Evolutionary conservation across 2,797 vertebrate genomes (phyloP).

Genomic region (Pitangus sulphuratus): DNA sequence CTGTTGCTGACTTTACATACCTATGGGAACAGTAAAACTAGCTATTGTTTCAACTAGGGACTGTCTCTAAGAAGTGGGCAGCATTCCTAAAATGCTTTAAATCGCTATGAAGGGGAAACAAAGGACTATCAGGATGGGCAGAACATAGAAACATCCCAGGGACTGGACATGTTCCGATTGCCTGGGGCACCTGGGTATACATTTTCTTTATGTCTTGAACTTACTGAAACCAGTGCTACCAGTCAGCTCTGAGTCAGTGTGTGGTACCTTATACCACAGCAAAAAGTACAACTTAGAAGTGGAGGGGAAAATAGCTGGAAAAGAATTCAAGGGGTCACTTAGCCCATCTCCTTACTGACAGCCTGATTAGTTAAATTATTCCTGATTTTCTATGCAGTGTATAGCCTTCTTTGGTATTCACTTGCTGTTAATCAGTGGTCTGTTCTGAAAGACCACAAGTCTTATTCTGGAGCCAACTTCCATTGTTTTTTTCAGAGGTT

Average conservation of each 20-base stretch:
- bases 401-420: neutral
- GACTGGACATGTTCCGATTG: neutral
- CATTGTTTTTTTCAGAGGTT: neutral
- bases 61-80: neutral
- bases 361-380: neutral
- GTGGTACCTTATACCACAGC: neutral
- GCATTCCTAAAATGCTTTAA: slow-evolving; percentile 18
- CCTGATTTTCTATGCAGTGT: neutral
- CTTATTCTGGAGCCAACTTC: neutral
- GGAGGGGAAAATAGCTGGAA: neutral
- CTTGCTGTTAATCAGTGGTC: neutral
- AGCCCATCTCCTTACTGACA: neutral
- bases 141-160: neutral
- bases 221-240: neutral
- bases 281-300: neutral
- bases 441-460: neutral
- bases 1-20: neutral
- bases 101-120: neutral
- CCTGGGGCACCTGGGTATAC: neutral
- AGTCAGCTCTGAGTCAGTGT: neutral
- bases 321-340: neutral
- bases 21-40: neutral
- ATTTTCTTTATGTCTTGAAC: neutral
- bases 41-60: neutral
- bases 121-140: neutral